Base-by-base conservation (phyloP, 2,113 vertebrate species). In the Tringa solitaria region DNA sequence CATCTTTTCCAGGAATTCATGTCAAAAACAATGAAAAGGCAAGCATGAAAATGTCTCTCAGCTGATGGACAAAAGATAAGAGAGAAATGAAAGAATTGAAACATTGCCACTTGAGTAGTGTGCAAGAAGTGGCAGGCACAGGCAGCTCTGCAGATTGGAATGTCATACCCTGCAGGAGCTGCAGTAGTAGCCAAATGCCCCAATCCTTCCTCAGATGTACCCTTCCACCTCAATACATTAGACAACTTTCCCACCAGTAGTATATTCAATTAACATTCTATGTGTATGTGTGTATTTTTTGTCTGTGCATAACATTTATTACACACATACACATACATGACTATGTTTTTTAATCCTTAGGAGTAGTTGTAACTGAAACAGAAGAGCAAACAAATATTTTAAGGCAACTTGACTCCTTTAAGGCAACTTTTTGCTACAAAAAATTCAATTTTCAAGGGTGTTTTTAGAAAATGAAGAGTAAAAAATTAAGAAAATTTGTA, bases 101-200 rank as follows among this genome's bases (percentile, higher is more conserved):
- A 37, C 33, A 13, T 28, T 50, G 57, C 45, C 51, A 13, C 45
- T 51, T 2, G 2, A 45, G 32, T 23, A 51, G 50, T 4, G 7
- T 43, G 37, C 37, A 68, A 53, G 69, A 65, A 75, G 46, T 4
- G 12, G 61, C 18, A 28, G 53, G 78, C 60, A 67, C 12, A 33
- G 50, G 57, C 81, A 90, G 30, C 87, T 61, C 39, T 46, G n/a
- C 46, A 54, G 17, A 18, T 39, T 50, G 27, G 22, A 41, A 41
- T 4, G 35, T 6, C 53, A 37, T 60, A 33, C 4, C 12, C 35
- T 65, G 35, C 67, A 65, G 50, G 33, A 84, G 45, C 27, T 73
- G 37, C 8, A 0, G 23, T 59, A 65, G 70, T 9, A 24, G 37
- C 28, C 16, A 16, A 15, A 24, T 0, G 0, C 33, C 22, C 59